A percentile compares a stretch with the other conserved stretches of the same genome.
These are phyloP conservation scores for Manis pentadactyla DNA, from an alignment of 2,797 vertebrate species.

Conservation along the genomic window DNA sequence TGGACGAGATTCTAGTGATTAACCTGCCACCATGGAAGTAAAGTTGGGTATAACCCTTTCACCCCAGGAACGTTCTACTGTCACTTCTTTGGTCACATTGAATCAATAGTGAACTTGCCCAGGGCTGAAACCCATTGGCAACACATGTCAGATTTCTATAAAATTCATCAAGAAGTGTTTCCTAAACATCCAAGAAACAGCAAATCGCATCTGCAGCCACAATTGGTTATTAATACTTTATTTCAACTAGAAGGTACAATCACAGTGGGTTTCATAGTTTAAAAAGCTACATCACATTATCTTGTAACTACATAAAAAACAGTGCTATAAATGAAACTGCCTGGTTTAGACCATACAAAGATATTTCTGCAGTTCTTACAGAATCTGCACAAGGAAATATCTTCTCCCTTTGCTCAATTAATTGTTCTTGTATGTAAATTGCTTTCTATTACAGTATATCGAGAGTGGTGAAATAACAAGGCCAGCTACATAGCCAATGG, in stretches of 20 bases:
- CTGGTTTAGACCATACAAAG: conserved; percentile 78
- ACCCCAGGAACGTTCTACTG: too few relatives aligned
- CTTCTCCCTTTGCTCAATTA: conserved; percentile 87
- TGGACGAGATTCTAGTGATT: too few relatives aligned
- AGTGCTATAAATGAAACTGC: conserved; percentile 78
- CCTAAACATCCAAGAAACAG: conserved; percentile 77
- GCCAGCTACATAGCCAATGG: conserved; percentile 92
- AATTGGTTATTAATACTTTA: conserved; percentile 86
- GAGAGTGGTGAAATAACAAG: conserved; percentile 92
- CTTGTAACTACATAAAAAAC: conserved; percentile 68
- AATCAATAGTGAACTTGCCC: too few relatives aligned
- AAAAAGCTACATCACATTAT: conserved; percentile 85
- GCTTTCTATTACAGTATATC: conserved; percentile 96
- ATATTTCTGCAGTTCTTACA: conserved; percentile 82
- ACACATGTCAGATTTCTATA: conserved; percentile 68
- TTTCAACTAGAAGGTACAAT: conserved; percentile 87
- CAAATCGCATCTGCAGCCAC: conserved; percentile 74
- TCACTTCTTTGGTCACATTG: too few relatives aligned
- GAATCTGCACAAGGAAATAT: conserved; percentile 85
- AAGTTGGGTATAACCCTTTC: too few relatives aligned
- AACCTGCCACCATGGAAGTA: too few relatives aligned
- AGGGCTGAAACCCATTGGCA: too few relatives aligned
- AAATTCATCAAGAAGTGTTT: conserved; percentile 76
- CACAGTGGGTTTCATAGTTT: conserved; percentile 87
- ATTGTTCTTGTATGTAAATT: conserved; percentile 96